Evolutionary conservation across 2,797 vertebrate genomes (phyloP), one percentile per base, ranked within the genome.

Genomic region (Poecile montanus): DNA sequence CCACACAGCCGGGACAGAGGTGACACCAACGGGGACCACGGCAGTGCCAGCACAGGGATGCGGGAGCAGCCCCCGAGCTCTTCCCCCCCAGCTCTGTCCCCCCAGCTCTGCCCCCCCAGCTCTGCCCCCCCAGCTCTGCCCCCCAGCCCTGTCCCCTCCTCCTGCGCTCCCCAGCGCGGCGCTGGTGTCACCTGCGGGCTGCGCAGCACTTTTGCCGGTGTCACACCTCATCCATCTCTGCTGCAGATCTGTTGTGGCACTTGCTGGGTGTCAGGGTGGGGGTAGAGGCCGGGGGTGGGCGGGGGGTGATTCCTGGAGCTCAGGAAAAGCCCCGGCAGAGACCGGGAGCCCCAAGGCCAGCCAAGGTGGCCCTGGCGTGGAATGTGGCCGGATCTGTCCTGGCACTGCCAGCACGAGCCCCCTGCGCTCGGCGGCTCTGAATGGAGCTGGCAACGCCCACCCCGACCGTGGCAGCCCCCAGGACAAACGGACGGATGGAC

Each of bases 21-120:
- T 6, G 79, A 40, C 2, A 1, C 12, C 0, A 0, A 5, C 2
- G 29, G 77, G 66, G 50, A 71, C 11, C 2, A 1, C 16, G 2
- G 65, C 22, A 8, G 27, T 2, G 15, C 47, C 38, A 12, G 27
- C 5, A 2, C 11, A 12, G 54, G 42, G 40, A 36, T 4, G 5
- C 27, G 19, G 21, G n/a, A 38, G 53, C 7, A 10, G 26, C 45
- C 73, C 50, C 70, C 2, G 0, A 45, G 25, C 0, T 2, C 11
- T 7, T 32, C 5, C 42, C 57, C 36, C 36, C 36, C 36, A 36
- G 36, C 36, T 36, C 36, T 36, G 36, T 36, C 36, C 36, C 36
- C 34, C 34, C 34, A 45, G 25, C 0, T 2, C 11, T 7, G 34
- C 4, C 42, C 57, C 36, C 36, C 36, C 36, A 36, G 36, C 36